Evolutionary conservation across 2,113 vertebrate genomes (phyloP).

Genomic region (Xenus cinereus): DNA sequence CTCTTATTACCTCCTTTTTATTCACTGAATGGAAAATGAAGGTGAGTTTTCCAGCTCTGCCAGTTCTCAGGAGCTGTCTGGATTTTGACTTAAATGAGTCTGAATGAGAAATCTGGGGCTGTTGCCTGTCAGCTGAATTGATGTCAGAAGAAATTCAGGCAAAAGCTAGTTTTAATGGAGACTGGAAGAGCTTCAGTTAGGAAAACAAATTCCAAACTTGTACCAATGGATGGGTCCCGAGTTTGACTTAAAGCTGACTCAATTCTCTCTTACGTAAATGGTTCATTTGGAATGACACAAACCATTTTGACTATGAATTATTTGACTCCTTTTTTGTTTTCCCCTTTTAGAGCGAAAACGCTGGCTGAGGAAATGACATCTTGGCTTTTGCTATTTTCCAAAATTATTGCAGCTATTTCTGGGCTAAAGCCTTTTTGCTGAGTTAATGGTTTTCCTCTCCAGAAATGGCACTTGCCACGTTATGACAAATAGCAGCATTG

Average conservation of each 20-base stretch:
- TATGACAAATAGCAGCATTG: neutral
- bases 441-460: neutral
- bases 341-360: neutral
- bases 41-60: neutral
- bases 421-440: neutral
- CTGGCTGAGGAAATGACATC: neutral
- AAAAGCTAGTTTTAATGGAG: neutral
- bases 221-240: neutral
- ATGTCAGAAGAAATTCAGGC: neutral
- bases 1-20: neutral
- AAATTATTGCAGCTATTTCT: neutral
- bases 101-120: neutral
- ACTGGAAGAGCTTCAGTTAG: neutral
- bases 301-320: neutral
- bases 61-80: neutral
- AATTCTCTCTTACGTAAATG: rapidly evolving
- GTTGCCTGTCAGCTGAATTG: neutral
- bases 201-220: neutral
- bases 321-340: neutral
- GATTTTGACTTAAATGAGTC: neutral
- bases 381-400: neutral
- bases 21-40: neutral
- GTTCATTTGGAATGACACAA: neutral
- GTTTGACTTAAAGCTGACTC: neutral
- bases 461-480: neutral